Evolutionary conservation across 2,888 invertebrate species (phyloP), one percentile per base, ranked within the genome.

Genomic region (Margaritifera margaritifera): DNA sequence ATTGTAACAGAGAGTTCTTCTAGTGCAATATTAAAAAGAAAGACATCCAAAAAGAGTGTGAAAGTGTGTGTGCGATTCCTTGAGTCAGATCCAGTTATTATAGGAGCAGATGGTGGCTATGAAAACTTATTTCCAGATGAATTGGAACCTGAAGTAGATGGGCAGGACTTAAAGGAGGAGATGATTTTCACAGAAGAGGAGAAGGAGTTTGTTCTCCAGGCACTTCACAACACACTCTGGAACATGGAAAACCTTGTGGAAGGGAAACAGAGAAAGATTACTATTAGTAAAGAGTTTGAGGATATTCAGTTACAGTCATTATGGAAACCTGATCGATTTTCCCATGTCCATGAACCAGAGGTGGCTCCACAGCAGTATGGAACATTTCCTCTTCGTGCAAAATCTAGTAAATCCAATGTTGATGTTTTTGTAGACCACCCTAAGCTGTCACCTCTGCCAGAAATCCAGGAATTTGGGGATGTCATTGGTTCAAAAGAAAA

Each of bases 171-270:
- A 0, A 71, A 64, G 6, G 80, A 79, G 54, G 80, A 82, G 22
- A 64, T 83, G 11, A 73, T 79, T 5, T 78, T 86, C 52, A 83
- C 84, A 5, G 83, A 84, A 50, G 82, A 83, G 64, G 86, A 86
- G 57, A 84, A 84, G 60, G 82, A 84, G 42, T 84, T 85, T 79
- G 84, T 85, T 18, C 66, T 86, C 27, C 77, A 83, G 54, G 79
- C 85, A 5, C 71, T 86, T 22, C 84, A 86, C 58, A 86, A 86
- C 64, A 86, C 86, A 1, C 63, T 84, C 22, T 85, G 83, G 84
- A 86, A 86, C 71, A 80, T 84, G 6, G 81, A 84, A 61, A 82
- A 85, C 71, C 66, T 80, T 22, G 79, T 75, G 64, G 67, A 64
- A 69, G 70, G 68, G 31, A 66, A 27, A 19, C 24, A 55, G 4